Evolutionary conservation across 1,140 invertebrate species (phyloP).

Genomic region (Zophobas morio): DNA sequence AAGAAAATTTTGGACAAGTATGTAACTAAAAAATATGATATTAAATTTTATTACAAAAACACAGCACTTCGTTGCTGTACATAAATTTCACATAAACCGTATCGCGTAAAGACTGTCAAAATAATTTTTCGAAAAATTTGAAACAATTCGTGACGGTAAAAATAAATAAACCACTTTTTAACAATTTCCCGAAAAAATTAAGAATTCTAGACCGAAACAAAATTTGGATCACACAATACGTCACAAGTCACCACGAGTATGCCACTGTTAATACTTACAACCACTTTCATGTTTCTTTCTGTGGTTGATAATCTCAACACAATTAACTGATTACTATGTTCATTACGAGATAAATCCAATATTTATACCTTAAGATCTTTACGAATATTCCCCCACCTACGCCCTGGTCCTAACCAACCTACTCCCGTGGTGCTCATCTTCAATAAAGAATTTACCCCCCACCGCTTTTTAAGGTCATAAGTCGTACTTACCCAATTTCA

Average conservation of each 20-base stretch:
- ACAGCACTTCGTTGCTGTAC: too few relatives aligned
- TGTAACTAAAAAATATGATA: too few relatives aligned
- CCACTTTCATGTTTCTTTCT: conserved; percentile 42
- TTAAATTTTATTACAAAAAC: too few relatives aligned
- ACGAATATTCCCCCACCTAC: conserved; percentile 46
- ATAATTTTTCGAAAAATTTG: too few relatives aligned
- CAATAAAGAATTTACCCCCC: conserved; percentile 47
- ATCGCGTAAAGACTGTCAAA: too few relatives aligned
- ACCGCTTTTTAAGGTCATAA: conserved; percentile 42
- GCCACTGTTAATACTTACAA: conserved; percentile 46
- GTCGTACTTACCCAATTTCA: conserved; percentile 51
- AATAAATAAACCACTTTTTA: too few relatives aligned
- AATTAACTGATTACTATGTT: conserved; percentile 47
- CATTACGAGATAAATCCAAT: conserved; percentile 35
- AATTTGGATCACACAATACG: conserved; percentile 3
- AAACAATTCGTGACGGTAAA: too few relatives aligned
- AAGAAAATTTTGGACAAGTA: too few relatives aligned
- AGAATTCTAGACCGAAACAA: too few relatives aligned
- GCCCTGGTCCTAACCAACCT: conserved; percentile 23
- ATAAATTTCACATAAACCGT: too few relatives aligned
- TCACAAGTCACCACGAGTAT: conserved; percentile 30
- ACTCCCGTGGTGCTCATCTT: conserved; percentile 35
- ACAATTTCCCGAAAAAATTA: too few relatives aligned
- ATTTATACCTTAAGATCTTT: conserved; percentile 50
- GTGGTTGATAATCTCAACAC: conserved; percentile 31